A percentile compares a stretch with the other conserved stretches of the same genome.
These are phyloP conservation scores for Manacus vitellinus DNA, from an alignment of 2,113 vertebrate species.

Conservation along the genomic window DNA sequence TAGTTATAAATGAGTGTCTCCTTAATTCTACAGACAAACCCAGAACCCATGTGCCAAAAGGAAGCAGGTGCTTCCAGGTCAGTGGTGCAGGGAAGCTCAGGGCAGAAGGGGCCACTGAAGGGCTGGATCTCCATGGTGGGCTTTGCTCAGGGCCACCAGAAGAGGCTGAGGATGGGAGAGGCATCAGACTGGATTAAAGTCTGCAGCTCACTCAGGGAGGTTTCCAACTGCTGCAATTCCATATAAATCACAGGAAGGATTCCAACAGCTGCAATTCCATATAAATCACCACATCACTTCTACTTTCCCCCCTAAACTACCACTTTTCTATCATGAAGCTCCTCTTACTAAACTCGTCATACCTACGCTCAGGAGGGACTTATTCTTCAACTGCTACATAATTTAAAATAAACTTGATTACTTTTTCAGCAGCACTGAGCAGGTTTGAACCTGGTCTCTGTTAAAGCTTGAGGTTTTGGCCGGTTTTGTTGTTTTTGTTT, in stretches of 20 bases:
- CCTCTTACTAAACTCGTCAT: neutral
- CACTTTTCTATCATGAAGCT: neutral
- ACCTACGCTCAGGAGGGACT: neutral
- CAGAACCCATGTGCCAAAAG: neutral
- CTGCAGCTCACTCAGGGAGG: neutral
- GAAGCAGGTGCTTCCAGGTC: neutral
- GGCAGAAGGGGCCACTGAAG: neutral
- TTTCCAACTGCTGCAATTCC: rapidly evolving
- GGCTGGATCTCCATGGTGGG: neutral
- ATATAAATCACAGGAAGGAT: neutral
- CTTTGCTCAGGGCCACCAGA: neutral
- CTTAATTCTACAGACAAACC: neutral
- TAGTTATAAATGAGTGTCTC: neutral
- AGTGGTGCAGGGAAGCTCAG: neutral
- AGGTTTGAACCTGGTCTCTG: neutral
- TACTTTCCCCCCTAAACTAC: rapidly evolving
- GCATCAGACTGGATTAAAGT: neutral
- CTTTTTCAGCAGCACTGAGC: neutral
- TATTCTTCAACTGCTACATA: neutral
- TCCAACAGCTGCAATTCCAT: rapidly evolving
- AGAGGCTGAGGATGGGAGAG: neutral
- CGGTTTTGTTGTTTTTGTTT: neutral
- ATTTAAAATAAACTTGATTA: neutral
- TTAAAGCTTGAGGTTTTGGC: neutral
- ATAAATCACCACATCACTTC: neutral